Base-by-base conservation (phyloP, 2,113 vertebrate genomes). In the Calyptomena viridis region DNA sequence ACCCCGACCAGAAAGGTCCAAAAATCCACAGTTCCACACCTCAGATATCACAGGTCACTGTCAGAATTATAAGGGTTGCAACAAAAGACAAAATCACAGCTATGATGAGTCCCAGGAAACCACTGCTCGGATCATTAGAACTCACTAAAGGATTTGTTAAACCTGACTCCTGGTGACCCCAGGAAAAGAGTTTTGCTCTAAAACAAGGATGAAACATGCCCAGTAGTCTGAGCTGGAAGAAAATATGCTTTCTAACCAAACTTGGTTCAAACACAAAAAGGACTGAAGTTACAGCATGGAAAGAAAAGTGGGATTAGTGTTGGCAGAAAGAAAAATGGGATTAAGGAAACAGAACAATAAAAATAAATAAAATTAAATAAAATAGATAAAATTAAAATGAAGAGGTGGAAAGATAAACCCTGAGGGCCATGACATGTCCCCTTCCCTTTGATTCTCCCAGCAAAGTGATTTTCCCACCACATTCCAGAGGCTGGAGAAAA, bases 31-130 rank as follows among this genome's bases (percentile, higher is more conserved):
- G n/a, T 30, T 55, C 22, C 12, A 18, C 35, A 72, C 13, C 17
- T n/a, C 40, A 33, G 18, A 4, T 3, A 2, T 20, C 72, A 42
- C 17, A 62, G 33, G 17, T 5, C 3, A 1, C 25, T 18, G 1
- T 49, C 12, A 49, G 14, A 84, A 49, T 88, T 24, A 5, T 4
- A n/a, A 31, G 30, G 24, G 18, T 76, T 40, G 11, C 11, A 24
- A 49, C 21, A 42, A 42, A 37, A 55, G 19, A 12, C 28, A 55
- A 67, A 78, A 78, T 49, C 23, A 18, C 40, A 19, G 13, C 23
- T 78, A 21, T 17, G 19, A 42, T 22, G 11, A 55, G 30, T 59
- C 27, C 25, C 19, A 9, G n/a, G 39, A 67, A 49, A 11, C 9
- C 16, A 33, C 17, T 49, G 31, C 8, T 55, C 5, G 3, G 33